A percentile compares a stretch with the other conserved stretches of the same genome.
Evolutionary conservation across 2,888 invertebrate species (phyloP).

Genomic region (Morpho deidamia): DNA sequence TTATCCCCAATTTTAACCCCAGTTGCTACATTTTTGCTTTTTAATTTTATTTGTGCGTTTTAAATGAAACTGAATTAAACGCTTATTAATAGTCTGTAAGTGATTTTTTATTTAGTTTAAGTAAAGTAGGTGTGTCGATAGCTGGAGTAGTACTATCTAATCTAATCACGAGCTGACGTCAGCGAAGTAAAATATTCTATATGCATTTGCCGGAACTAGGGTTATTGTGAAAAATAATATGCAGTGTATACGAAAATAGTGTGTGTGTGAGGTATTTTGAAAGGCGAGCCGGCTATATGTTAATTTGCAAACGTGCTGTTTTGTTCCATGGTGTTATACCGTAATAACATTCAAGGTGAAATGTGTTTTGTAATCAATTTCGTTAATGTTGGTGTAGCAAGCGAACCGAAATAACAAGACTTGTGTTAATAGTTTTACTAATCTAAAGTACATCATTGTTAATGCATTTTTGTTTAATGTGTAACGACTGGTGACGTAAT

Average conservation of each 20-base stretch:
- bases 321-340: background rate
- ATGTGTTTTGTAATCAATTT: conserved; percentile 18
- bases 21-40: too few relatives aligned
- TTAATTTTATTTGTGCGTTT: too few relatives aligned
- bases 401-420: background rate
- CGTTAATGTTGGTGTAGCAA: conserved; percentile 6
- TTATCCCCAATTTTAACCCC: too few relatives aligned
- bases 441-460: background rate
- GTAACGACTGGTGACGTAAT: background rate
- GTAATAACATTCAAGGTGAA: conserved; percentile 17
- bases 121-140: conserved; percentile 39
- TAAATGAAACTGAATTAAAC: too few relatives aligned
- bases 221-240: conserved; percentile 2
- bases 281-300: conserved; percentile 5
- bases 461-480: background rate
- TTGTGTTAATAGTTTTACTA: background rate
- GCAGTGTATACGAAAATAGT: conserved; percentile 8
- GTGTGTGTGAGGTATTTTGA: background rate
- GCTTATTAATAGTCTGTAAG: background rate
- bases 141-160: conserved; percentile 47
- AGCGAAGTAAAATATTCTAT: conserved; percentile 28
- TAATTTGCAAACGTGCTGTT: conserved; percentile 2
- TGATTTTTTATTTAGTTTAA: background rate
- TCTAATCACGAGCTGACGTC: conserved; percentile 63
- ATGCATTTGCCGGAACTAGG: conserved; percentile 19